Base-by-base conservation (phyloP, 2,888 invertebrate species). In the Drosophila antonietae region DNA sequence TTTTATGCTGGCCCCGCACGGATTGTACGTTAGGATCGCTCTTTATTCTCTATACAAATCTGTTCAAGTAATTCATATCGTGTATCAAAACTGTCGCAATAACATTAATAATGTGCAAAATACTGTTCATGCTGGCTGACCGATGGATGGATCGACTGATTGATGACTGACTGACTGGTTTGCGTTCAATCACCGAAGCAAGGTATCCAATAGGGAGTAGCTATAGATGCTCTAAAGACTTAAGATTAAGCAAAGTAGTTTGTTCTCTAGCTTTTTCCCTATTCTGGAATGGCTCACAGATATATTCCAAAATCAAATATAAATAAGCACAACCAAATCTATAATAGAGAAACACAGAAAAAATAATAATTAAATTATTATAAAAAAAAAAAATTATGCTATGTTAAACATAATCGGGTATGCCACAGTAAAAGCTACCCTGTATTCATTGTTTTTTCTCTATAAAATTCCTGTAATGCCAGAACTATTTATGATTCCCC, bases 1-100 rank as follows among this genome's bases (percentile, higher is more conserved):
- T 75, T 75, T 14, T 49, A 18, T 1, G 52, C 66, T n/a, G 78
- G 80, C 14, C 80, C 80, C 1, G 31, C 68, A 10, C 63, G 80
- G 4, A 62, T 62, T 31, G 23, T 71, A 5, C 68, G 52, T 15
- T 71, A 65, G 41, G 39, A 35, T 15, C 12, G 2, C 10, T 46
- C 28, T 28, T 28, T 6, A 28, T 18, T 7, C 37, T 7, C 9
- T 35, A 6, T 3, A 41, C 23, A 6, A 28, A 6, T 28, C 28
- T 39, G 46, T 63, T 47, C 9, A 56, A 14, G 31, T 49, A 46
- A 37, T 28, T 46, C 15, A 37, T 47, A 37, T 41, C 33, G n/a
- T 57, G 39, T 63, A 47, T 47, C 14, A 18, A 12, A 62, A 44
- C 5, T 53, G 61, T 33, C n/a, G n/a, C 23, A 37, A 28, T 2